Percentiles rank a stretch among this genome's conserved stretches.
phyloP scores from a whole-genome alignment of 2,797 vertebrate genomes.

The Sylvia borin region DNA sequence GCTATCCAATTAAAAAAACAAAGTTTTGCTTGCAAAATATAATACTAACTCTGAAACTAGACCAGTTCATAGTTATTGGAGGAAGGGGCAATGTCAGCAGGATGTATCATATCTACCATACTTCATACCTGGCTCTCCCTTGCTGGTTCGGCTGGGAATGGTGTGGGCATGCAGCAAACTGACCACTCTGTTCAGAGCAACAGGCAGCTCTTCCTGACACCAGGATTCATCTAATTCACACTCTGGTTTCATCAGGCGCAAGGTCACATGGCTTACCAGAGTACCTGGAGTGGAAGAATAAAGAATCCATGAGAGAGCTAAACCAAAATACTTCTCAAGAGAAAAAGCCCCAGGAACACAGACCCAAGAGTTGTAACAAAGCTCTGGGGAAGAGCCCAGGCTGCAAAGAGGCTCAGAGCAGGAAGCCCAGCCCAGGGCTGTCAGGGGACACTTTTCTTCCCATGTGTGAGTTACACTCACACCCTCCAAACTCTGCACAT shows the following conservation, averaged over 20 bases:
- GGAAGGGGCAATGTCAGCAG: not conserved
- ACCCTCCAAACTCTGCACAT: not conserved
- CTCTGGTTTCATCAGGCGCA: constrained; percentile 92
- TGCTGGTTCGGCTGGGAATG: constrained; percentile 81
- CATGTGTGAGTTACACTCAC: not conserved
- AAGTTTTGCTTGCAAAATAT: not conserved
- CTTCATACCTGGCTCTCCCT: constrained; percentile 76
- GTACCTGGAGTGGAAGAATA: constrained; percentile 74
- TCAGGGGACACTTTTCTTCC: not conserved
- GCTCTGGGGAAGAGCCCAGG: not conserved
- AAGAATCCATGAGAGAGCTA: not conserved
- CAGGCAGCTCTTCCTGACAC: constrained; percentile 89
- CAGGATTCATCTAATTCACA: constrained; percentile 90
- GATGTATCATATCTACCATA: not conserved
- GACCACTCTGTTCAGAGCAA: constrained; percentile 85
- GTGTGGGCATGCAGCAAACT: constrained; percentile 85
- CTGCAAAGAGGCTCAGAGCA: not conserved
- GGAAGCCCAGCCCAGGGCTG: not conserved
- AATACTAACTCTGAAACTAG: not conserved
- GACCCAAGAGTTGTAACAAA: not conserved
- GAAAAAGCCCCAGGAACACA: not conserved
- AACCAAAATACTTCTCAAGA: not conserved
- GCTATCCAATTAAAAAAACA: not conserved
- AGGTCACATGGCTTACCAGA: constrained; percentile 91
- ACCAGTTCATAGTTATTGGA: not conserved